Percentiles rank a stretch among this genome's conserved stretches.
phyloP scores from a whole-genome alignment of 2,797 vertebrate genomes.

The Geotrypetes seraphini region DNA sequence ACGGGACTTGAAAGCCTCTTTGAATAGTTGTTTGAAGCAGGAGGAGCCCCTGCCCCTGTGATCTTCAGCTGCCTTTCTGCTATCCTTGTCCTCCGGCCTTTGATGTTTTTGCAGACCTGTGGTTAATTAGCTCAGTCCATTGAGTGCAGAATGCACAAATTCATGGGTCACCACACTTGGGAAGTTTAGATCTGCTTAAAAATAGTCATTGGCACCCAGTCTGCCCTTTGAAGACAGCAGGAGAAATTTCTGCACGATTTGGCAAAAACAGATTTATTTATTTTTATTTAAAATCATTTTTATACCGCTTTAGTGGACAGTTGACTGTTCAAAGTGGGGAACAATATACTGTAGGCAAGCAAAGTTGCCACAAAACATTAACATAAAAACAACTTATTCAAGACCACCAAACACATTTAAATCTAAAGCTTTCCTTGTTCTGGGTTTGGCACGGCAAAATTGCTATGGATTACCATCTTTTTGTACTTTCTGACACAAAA shows the following conservation, averaged over 20 bases:
- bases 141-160: slow-evolving; percentile 17
- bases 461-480: no score
- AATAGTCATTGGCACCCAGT: slow-evolving; percentile 23
- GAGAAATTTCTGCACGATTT: slow-evolving; percentile 7
- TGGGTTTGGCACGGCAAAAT: no score
- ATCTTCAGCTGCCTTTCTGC: slow-evolving; percentile 23
- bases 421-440: not conserved
- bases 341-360: no score
- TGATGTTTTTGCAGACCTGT: slow-evolving; percentile 1
- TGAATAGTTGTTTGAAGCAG: slow-evolving; percentile 16
- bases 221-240: slow-evolving; percentile 17
- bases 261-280: slow-evolving; percentile 8
- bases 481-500: no score
- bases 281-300: no score
- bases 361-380: no score
- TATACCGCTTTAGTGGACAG: no score
- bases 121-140: slow-evolving; percentile 23
- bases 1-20: slow-evolving; percentile 6
- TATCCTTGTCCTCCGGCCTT: slow-evolving; percentile 12
- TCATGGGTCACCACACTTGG: slow-evolving; percentile 15
- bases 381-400: no score
- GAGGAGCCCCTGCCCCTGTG: slow-evolving; percentile 7
- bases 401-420: no score
- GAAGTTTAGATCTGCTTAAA: slow-evolving; percentile 28
- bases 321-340: no score